Percentiles rank a stretch among this genome's conserved stretches.
These are phyloP conservation scores for Exaiptasia diaphana DNA, from an alignment of 64 coral and sea anemone species.

Conservation along the genomic window DNA sequence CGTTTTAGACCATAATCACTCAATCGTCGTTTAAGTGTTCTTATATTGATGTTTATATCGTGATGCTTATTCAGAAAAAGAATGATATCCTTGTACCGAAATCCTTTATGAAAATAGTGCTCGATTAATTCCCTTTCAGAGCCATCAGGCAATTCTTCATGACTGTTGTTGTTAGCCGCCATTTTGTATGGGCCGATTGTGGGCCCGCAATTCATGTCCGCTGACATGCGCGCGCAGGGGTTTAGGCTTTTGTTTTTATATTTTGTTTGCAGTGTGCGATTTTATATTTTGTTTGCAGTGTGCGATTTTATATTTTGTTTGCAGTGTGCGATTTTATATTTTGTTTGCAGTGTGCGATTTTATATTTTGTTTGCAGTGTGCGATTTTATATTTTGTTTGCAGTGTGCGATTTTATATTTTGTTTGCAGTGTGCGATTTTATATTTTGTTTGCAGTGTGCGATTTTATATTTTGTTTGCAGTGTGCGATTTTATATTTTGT, in stretches of 20 bases:
- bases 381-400: neutral
- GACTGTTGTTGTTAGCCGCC: neutral
- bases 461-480: too few species aligned
- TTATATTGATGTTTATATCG: constrained; percentile 55
- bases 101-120: constrained; percentile 37
- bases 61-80: constrained; percentile 61
- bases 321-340: neutral
- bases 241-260: too few species aligned
- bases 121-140: constrained; percentile 59
- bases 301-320: neutral
- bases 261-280: neutral
- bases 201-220: neutral
- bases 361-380: constrained; percentile 29
- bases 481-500: too few species aligned
- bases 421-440: too few species aligned
- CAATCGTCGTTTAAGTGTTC: constrained; percentile 57
- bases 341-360: neutral
- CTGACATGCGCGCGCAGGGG: neutral
- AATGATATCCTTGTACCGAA: constrained; percentile 26
- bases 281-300: constrained; percentile 5
- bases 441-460: neutral
- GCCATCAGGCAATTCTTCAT: constrained; percentile 28
- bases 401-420: neutral
- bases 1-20: constrained; percentile 60
- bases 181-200: too few species aligned